Evolutionary conservation across 2,888 invertebrate species (phyloP).

Genomic region (Pyralis farinalis): DNA sequence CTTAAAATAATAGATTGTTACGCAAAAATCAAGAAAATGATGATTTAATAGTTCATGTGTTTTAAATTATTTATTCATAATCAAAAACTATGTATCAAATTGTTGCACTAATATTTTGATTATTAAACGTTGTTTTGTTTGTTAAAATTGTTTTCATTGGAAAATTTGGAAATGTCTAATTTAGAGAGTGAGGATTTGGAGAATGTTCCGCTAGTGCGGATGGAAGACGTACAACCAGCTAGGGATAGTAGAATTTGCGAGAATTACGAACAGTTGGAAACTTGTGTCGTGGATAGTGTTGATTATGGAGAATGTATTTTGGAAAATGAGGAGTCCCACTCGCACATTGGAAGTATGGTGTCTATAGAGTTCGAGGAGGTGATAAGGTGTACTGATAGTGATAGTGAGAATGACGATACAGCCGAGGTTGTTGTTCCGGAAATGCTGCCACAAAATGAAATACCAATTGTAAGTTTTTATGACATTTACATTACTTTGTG

Average conservation of each 20-base stretch:
- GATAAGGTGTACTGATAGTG: constrained; percentile 9
- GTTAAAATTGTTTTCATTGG: not conserved
- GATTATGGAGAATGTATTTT: constrained; percentile 43
- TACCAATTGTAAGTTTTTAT: constrained; percentile 14
- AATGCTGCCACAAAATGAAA: constrained; percentile 25
- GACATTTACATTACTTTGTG: too few relatives aligned
- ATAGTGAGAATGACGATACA: constrained; percentile 27
- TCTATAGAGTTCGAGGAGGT: constrained; percentile 53
- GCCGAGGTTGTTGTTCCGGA: constrained; percentile 47
- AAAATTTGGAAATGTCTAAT: constrained; percentile 41
- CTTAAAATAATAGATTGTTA: too few relatives aligned
- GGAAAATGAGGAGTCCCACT: constrained; percentile 50
- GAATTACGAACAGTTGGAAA: constrained; percentile 32
- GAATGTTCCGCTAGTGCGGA: constrained; percentile 60
- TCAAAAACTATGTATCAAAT: too few relatives aligned
- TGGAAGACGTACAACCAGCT: constrained; percentile 65
- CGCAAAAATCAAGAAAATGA: too few relatives aligned
- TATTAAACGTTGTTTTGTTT: too few relatives aligned
- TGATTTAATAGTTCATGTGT: too few relatives aligned
- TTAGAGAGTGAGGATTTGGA: constrained; percentile 60
- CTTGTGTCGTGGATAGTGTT: constrained; percentile 37
- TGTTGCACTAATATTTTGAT: too few relatives aligned
- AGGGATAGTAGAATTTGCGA: constrained; percentile 36
- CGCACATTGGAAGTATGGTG: constrained; percentile 62
- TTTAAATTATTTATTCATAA: too few relatives aligned